Evolutionary conservation across 2,888 invertebrate species (phyloP).

Genomic region (Coelogynopora nodosa): DNA sequence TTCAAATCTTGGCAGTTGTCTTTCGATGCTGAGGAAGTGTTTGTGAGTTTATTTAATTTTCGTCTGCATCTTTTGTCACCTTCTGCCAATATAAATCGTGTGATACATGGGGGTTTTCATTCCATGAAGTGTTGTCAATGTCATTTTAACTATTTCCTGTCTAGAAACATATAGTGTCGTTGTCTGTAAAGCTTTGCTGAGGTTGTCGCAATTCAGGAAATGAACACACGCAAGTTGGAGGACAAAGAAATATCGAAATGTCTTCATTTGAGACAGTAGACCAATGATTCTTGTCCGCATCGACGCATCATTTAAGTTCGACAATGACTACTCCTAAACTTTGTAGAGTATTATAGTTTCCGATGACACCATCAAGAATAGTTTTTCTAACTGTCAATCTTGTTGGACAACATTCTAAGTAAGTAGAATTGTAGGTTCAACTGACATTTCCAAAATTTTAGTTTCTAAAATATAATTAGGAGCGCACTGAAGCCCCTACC

Average conservation of each 20-base stretch:
- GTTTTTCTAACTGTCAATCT: not conserved
- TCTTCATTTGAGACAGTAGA: conserved; percentile 7
- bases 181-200: conserved; percentile 4
- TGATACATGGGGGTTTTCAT: conserved; percentile 6
- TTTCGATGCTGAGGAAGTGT: not conserved
- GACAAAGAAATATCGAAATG: not conserved
- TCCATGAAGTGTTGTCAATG: not conserved
- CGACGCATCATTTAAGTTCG: not conserved
- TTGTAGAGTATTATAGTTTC: conserved; percentile 8
- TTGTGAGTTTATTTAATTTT: not conserved
- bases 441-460: conserved; percentile 24
- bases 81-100: conserved; percentile 23
- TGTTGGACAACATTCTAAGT: not conserved
- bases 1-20: conserved; percentile 6
- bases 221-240: conserved; percentile 8
- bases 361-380: conserved; percentile 1
- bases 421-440: conserved; percentile 21
- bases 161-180: not conserved
- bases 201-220: conserved; percentile 15
- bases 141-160: not conserved
- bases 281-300: not conserved
- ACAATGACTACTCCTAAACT: not conserved
- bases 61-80: conserved; percentile 1
- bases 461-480: too few relatives aligned
- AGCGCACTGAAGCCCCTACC: too few relatives aligned